Conservation (phyloP, 2,113 vertebrate species). For the Protobothrops flavoviridis region DNA sequence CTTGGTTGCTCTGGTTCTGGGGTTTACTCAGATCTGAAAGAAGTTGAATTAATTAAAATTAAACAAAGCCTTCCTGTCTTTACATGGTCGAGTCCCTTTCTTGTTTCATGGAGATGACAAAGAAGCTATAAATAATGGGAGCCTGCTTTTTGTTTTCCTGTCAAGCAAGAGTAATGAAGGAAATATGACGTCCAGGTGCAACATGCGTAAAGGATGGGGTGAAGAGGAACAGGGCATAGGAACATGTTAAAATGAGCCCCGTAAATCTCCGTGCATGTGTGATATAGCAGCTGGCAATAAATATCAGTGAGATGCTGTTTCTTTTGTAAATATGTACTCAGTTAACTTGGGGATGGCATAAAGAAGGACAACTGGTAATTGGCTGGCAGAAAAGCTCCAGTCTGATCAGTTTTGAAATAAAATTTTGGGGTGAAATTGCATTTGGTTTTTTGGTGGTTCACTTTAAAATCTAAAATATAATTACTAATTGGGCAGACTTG, state of each 20-base stretch:
- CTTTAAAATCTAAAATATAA: background rate
- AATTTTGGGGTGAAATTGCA: background rate
- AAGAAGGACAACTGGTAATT: background rate
- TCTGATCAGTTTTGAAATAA: background rate
- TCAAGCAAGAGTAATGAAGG: slow-evolving; percentile 35
- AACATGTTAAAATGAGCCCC: background rate
- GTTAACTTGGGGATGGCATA: background rate
- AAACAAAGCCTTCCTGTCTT: slow-evolving; percentile 47
- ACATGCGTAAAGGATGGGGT: background rate
- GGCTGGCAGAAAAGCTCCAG: background rate
- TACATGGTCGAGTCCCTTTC: slow-evolving; percentile 23
- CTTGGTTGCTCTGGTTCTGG: slow-evolving; percentile 37
- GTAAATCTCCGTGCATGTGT: background rate
- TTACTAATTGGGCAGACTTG: background rate
- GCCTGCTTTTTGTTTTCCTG: slow-evolving; percentile 28
- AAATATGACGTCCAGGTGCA: slow-evolving; percentile 51
- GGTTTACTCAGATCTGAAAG: slow-evolving; percentile 68
- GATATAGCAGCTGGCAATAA: background rate
- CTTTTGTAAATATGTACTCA: background rate
- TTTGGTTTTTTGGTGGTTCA: background rate
- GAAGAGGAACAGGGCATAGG: background rate
- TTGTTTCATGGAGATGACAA: slow-evolving; percentile 28
- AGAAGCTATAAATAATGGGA: slow-evolving; percentile 48
- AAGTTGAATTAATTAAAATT: slow-evolving; percentile 65
- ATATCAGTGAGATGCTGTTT: background rate